Base-by-base conservation (phyloP, 2,797 vertebrate genomes). In the Anniella stebbinsi region DNA sequence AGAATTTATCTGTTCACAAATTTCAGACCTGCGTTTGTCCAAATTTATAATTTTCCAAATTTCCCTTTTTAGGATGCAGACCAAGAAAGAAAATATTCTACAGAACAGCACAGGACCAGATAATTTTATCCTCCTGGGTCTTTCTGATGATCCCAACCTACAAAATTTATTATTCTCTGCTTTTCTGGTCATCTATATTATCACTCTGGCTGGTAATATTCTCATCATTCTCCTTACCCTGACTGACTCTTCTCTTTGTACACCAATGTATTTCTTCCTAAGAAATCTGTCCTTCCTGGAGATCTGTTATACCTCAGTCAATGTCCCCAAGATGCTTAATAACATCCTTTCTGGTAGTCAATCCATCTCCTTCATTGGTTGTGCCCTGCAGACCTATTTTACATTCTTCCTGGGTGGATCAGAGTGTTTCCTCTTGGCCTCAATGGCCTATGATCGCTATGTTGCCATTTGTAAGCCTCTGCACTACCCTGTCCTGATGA, bases 231-330 rank as follows among this genome's bases (percentile, higher is more conserved):
- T 94, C 45, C 92, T 96, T 33, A 96, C 91, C 0, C 2, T 38
- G 72, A 13, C 41, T 38, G 93, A 93, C 73, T 86, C 89, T 2
- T 54, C 48, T 17, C 87, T 96, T 2, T 75, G 80, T 12, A 85
- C 90, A 0, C 95, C 94, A n/a, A 95, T 96, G 94, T 96, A 96
- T 90, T 95, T 96, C 89, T 94, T 96, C 69, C 92, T 96, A 18
- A 77, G 80, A 45, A 95, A 95, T 33, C 75, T 96, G 60, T 94
- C 96, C 0, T 48, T 92, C 10, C 73, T 96, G 38, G 96, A 95
- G 38, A 72, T 97, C 60, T 92, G 94, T 77, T 96, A 94, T 17
- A 96, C 92, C 80, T 91, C 90, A 0, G 38, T 93, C 38, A 94
- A 80, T 48, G 73, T 83, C 21, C 93, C 94, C 60, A 95, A 94